Evolutionary conservation across 2,797 vertebrate genomes (phyloP).

Genomic region (Centropyge bicolor): DNA sequence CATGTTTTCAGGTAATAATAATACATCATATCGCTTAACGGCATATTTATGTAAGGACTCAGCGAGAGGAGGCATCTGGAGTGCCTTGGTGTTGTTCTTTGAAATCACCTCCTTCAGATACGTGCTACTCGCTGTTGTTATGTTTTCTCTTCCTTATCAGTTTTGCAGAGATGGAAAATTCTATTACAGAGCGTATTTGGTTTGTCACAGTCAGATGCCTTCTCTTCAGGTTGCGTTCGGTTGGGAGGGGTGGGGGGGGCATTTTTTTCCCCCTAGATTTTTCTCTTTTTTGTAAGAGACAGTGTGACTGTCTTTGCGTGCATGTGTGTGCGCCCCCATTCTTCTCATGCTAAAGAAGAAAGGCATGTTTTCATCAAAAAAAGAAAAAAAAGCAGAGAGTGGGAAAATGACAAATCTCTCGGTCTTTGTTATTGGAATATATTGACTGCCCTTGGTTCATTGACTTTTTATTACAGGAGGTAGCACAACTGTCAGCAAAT

Average conservation of each 20-base stretch:
- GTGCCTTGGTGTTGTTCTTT: slow-evolving; percentile 80
- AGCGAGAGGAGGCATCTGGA: slow-evolving; percentile 71
- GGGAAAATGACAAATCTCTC: slow-evolving; percentile 81
- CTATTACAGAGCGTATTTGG: slow-evolving; percentile 80
- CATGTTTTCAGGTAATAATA: slow-evolving; percentile 86
- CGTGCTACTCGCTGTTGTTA: slow-evolving; percentile 75
- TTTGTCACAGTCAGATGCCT: slow-evolving; percentile 84
- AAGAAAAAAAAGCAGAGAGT: slow-evolving; percentile 62
- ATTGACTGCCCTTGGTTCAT: slow-evolving; percentile 90
- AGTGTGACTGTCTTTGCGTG: slow-evolving; percentile 50
- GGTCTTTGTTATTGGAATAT: slow-evolving; percentile 87
- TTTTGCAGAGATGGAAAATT: slow-evolving; percentile 80
- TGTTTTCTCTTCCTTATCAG: slow-evolving; percentile 83
- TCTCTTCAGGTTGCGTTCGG: slow-evolving; percentile 75
- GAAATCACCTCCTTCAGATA: slow-evolving; percentile 81
- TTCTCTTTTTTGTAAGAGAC: slow-evolving; percentile 66
- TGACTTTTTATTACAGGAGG: slow-evolving; percentile 95
- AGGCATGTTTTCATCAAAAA: slow-evolving; percentile 74
- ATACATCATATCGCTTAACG: slow-evolving; percentile 85
- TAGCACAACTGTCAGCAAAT: slow-evolving; percentile 88
- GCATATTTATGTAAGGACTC: slow-evolving; percentile 83
- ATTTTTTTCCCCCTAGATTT: slow-evolving; percentile 70
- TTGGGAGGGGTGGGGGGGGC: slow-evolving; percentile 36
- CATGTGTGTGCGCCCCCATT: slow-evolving; percentile 46
- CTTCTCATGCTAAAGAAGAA: slow-evolving; percentile 69